Percentiles rank a stretch among this genome's conserved stretches.
Evolutionary conservation across 2,888 invertebrate genomes (phyloP).

Genomic region (Arge pagana): DNA sequence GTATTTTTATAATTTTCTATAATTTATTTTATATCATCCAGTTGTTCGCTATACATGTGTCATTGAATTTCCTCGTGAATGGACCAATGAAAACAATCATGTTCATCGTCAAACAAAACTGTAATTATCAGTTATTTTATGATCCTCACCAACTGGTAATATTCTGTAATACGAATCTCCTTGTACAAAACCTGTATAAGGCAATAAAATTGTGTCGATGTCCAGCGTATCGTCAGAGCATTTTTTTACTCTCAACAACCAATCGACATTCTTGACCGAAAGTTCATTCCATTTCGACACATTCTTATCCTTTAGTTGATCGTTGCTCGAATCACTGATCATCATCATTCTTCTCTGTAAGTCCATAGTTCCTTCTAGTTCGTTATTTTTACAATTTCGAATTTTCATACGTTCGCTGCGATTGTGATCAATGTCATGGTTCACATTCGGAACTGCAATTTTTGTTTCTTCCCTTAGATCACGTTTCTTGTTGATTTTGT

Average conservation of each 20-base stretch:
- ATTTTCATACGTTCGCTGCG: too few species aligned
- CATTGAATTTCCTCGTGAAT: neutral
- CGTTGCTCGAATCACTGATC: neutral
- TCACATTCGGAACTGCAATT: too few species aligned
- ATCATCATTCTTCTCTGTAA: neutral
- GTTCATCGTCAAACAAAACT: slow-evolving; percentile 11
- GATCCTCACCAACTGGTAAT: neutral
- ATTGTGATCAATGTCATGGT: too few species aligned
- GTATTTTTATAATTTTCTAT: slow-evolving; percentile 6
- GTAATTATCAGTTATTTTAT: slow-evolving; percentile 14
- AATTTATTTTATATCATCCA: slow-evolving; percentile 1
- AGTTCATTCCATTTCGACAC: neutral
- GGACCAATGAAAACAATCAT: neutral
- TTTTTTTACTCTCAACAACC: slow-evolving; percentile 10
- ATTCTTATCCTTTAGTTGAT: neutral
- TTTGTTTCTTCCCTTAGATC: too few species aligned
- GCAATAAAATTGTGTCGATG: slow-evolving; percentile 4
- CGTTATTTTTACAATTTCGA: too few species aligned
- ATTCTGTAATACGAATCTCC: slow-evolving; percentile 19
- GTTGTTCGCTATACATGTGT: too few species aligned
- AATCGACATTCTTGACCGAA: slow-evolving; percentile 6
- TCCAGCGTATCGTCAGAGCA: slow-evolving; percentile 2
- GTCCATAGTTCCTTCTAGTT: neutral
- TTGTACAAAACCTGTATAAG: slow-evolving; percentile 18
- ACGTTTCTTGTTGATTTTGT: too few species aligned